Percentiles rank a stretch among this genome's conserved stretches.
Evolutionary conservation across 2,113 vertebrate genomes (phyloP).

Genomic region (Gymnorhina tibicen): DNA sequence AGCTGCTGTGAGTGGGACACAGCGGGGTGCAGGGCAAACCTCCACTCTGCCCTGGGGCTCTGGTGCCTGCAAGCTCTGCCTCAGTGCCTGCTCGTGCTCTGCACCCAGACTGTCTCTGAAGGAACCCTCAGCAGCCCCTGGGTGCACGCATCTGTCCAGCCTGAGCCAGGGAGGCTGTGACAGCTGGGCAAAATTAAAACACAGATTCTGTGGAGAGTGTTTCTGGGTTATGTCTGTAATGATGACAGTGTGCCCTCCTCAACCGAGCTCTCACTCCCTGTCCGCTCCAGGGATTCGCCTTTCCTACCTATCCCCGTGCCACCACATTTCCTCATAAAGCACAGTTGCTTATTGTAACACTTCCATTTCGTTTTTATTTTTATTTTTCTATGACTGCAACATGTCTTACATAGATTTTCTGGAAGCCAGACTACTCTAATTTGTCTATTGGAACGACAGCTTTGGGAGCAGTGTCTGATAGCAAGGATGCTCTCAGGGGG

Average conservation of each 20-base stretch:
- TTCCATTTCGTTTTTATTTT: not conserved
- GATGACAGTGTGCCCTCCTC: not conserved
- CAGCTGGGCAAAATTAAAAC: not conserved
- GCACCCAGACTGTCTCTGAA: not conserved
- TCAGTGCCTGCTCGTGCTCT: not conserved
- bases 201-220: not conserved
- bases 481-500: not conserved
- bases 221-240: not conserved
- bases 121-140: not conserved
- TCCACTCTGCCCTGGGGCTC: not conserved
- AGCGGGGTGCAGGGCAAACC: not conserved
- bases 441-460: not conserved
- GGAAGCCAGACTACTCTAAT: not conserved
- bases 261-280: not conserved
- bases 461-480: not conserved
- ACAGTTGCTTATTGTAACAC: not conserved
- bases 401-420: not conserved
- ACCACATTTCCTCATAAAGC: not conserved
- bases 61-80: not conserved
- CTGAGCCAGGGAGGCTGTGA: rapidly evolving
- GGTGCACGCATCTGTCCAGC: not conserved
- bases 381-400: not conserved
- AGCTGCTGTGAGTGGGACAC: not conserved
- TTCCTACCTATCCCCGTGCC: not conserved
- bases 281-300: not conserved